Evolutionary conservation across 2,888 invertebrate species (phyloP), one percentile per base, ranked within the genome.

Genomic region (Hydrotaea diabolus): DNA sequence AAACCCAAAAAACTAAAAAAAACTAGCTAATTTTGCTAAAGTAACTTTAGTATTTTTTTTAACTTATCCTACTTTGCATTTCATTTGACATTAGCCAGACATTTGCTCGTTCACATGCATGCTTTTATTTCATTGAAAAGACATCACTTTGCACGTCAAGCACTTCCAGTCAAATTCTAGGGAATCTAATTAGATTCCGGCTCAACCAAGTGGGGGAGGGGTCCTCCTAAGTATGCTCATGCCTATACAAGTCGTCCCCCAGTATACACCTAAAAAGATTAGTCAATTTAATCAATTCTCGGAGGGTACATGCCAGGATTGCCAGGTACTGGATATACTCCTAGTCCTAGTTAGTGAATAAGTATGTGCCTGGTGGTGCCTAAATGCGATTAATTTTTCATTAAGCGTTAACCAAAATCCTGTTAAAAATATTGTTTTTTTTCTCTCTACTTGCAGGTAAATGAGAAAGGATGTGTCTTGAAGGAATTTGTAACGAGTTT

Each of bases 301-400:
- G 3, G 9, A 49, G 15, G n/a, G 49, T 31, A 31, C 49, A n/a
- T n/a, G n/a, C n/a, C n/a, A n/a, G n/a, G n/a, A n/a, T n/a, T 55
- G 55, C 21, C 19, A 55, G 21, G 55, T 8, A 8, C n/a, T 49
- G n/a, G 15, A 11, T 39, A 7, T 49, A 49, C 9, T 39, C 39
- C 39, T 4, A 43, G 43, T 9, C 9, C 31, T 31, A 0, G 21
- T 55, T 3, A 11, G 55, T 55, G 55, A 1, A 1, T 39, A 39
- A 11, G 49, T 55, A 9, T 55, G 13, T 55, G 9, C 2, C 31
- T 31, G 3, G 2, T 31, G 7, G 3, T 1, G 55, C 21, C 21
- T 55, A 55, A 55, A 55, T 55, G 55, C n/a, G 55, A 55, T 55
- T 55, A 55, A 21, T 55, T 55, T 55, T 55, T 21, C 55, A 55